Evolutionary conservation across 2,888 invertebrate genomes (phyloP).

Genomic region (Ischnura elegans): DNA sequence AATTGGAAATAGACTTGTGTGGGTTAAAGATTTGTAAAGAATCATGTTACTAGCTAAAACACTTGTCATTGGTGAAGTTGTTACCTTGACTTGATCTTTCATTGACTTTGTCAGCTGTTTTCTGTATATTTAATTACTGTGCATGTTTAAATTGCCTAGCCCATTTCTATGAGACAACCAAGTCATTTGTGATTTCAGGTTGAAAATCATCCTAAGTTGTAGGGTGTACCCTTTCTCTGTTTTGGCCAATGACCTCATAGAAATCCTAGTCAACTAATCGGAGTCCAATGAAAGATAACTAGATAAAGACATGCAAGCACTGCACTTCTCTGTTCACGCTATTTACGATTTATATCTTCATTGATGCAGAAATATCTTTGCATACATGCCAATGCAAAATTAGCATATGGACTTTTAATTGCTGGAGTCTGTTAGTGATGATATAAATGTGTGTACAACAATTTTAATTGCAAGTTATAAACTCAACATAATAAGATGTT

Average conservation of each 20-base stretch:
- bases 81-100: background rate
- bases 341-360: no score
- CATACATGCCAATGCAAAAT: no score
- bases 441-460: background rate
- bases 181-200: background rate
- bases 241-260: no score
- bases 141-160: background rate
- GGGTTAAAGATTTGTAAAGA: background rate
- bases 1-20: background rate
- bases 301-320: no score
- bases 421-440: background rate
- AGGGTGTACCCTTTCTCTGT: no score
- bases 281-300: no score
- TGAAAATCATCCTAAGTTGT: no score
- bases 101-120: background rate
- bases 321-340: background rate
- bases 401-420: background rate
- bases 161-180: background rate
- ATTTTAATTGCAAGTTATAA: background rate
- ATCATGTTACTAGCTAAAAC: background rate
- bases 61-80: background rate
- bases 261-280: no score
- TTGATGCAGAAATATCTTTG: no score
- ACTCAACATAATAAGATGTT: no score
- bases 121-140: background rate